Evolutionary conservation across 1,140 invertebrate species (phyloP).

Genomic region (Holotrichia oblita): DNA sequence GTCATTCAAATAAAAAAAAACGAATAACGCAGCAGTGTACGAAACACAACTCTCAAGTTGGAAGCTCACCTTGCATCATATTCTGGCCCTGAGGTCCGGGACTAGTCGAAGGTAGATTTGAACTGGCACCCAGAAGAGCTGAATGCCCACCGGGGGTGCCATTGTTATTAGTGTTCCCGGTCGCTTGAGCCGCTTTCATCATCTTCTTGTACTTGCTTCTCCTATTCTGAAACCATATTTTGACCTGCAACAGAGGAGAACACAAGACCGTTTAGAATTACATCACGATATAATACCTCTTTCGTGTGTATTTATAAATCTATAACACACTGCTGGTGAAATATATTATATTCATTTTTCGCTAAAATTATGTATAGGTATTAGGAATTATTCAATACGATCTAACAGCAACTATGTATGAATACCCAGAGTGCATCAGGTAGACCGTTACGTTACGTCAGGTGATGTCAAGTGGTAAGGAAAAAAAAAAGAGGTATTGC

Average conservation of each 20-base stretch:
- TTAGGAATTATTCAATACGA: no score
- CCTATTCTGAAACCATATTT: no score
- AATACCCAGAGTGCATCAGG: constrained; percentile 21
- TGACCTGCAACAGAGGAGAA: constrained; percentile 73
- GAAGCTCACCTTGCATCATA: constrained; percentile 62
- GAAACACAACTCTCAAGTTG: no score
- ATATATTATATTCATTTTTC: no score
- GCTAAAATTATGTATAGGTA: no score
- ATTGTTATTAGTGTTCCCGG: constrained; percentile 62
- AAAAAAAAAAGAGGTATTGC: constrained; percentile 12
- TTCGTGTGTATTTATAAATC: no score
- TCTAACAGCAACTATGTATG: no score
- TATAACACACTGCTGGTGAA: no score
- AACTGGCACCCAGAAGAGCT: constrained; percentile 55
- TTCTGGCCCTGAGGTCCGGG: constrained; percentile 60
- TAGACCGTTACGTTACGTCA: constrained; percentile 31
- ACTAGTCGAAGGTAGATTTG: constrained; percentile 59
- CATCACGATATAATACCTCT: no score
- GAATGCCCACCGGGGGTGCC: constrained; percentile 58
- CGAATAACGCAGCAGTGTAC: no score
- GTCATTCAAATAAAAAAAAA: no score
- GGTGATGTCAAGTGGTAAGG: neutral
- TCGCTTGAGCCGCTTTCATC: constrained; percentile 80
- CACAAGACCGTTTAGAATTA: neutral
- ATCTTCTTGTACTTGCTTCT: constrained; percentile 92